Evolutionary conservation across 2,888 invertebrate genomes (phyloP).

Genomic region (Endotricha flammealis): DNA sequence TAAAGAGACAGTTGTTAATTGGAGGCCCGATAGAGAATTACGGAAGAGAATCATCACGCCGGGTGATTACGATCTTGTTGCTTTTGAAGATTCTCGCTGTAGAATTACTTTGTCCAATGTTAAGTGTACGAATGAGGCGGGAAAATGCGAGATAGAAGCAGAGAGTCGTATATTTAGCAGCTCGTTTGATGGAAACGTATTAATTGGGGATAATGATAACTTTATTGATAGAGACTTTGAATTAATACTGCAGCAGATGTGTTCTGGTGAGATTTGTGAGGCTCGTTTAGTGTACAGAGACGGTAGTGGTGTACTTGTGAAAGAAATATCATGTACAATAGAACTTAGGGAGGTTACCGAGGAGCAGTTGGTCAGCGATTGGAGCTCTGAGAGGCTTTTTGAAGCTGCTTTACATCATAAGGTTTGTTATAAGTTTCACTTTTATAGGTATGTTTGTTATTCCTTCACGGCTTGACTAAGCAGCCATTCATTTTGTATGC

Average conservation of each 20-base stretch:
- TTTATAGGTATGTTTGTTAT: no score
- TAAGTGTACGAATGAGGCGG: constrained; percentile 37
- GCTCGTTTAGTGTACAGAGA: constrained; percentile 55
- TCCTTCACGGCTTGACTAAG: no score
- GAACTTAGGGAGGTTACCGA: constrained; percentile 60
- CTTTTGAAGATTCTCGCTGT: constrained; percentile 67
- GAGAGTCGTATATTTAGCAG: constrained; percentile 50
- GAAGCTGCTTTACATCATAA: constrained; percentile 72
- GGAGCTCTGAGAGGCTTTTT: constrained; percentile 75
- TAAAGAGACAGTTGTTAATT: constrained; percentile 42
- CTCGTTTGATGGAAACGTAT: constrained; percentile 59
- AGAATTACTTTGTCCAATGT: constrained; percentile 51
- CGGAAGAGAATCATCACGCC: constrained; percentile 50
- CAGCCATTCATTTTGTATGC: no score
- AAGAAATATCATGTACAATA: constrained; percentile 58
- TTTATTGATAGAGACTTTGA: constrained; percentile 76
- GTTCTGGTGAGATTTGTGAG: constrained; percentile 59
- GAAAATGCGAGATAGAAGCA: constrained; percentile 44
- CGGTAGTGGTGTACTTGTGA: constrained; percentile 34
- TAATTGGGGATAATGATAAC: constrained; percentile 68
- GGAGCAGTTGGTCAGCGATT: constrained; percentile 73
- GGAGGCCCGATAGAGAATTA: constrained; percentile 54
- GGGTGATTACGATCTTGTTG: constrained; percentile 60
- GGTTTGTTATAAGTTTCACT: no score
- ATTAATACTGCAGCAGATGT: constrained; percentile 74